A percentile compares a stretch with the other conserved stretches of the same genome.
phyloP scores from a whole-genome alignment of 2,888 invertebrate species.

The Drosophila mayaguana region DNA sequence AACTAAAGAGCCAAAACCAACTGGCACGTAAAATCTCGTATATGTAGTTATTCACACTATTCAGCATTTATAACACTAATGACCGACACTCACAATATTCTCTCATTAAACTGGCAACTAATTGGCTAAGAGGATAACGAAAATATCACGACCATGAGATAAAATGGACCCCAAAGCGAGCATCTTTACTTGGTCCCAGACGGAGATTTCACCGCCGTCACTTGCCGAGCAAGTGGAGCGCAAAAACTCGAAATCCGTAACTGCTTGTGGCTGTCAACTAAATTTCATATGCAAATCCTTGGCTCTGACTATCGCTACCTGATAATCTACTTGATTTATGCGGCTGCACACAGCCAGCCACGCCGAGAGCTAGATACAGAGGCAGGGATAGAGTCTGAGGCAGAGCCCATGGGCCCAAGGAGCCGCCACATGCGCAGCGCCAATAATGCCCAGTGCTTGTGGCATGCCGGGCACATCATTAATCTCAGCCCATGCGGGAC shows the following conservation, averaged over 20 bases:
- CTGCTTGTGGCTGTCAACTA: slow-evolving; percentile 74
- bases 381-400: no score
- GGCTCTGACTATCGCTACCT: slow-evolving; percentile 73
- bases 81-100: slow-evolving; percentile 16
- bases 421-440: slow-evolving; percentile 45
- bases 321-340: slow-evolving; percentile 77
- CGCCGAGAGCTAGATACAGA: background rate
- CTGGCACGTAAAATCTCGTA: background rate
- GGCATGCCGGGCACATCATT: slow-evolving; percentile 69
- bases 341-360: slow-evolving; percentile 57
- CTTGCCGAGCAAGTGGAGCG: slow-evolving; percentile 8
- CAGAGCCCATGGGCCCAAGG: slow-evolving; percentile 9
- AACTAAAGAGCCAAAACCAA: background rate
- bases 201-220: slow-evolving; percentile 2
- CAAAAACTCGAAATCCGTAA: slow-evolving; percentile 43
- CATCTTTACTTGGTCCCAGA: slow-evolving; percentile 10
- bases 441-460: slow-evolving; percentile 61
- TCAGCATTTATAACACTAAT: slow-evolving; percentile 23
- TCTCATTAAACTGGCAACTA: slow-evolving; percentile 46
- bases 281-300: slow-evolving; percentile 80
- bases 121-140: slow-evolving; percentile 44
- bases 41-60: slow-evolving; percentile 35
- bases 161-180: slow-evolving; percentile 18
- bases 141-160: slow-evolving; percentile 32
- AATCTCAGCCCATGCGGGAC: slow-evolving; percentile 74